Conservation (phyloP, 2,113 vertebrate genomes). For the Verasper variegatus region DNA sequence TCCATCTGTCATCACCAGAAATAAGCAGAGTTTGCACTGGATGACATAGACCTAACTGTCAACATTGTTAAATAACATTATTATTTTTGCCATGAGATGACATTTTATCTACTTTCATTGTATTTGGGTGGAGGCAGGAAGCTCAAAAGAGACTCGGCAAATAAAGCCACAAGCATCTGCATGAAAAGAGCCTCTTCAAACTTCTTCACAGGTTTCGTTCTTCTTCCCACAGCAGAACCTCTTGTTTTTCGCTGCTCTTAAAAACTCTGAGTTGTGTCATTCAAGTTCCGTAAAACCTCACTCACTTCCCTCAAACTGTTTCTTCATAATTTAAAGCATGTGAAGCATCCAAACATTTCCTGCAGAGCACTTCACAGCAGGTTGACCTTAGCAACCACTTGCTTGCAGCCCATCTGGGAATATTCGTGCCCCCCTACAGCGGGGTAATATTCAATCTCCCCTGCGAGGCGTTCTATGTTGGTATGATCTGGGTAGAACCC, state of each 20-base stretch:
- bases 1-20: too few species aligned
- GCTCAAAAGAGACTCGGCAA: background rate
- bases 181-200: background rate
- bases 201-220: slow-evolving; percentile 19
- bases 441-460: slow-evolving; percentile 88
- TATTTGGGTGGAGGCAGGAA: background rate
- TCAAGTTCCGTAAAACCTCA: slow-evolving; percentile 32
- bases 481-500: slow-evolving; percentile 91
- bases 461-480: slow-evolving; percentile 86
- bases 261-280: slow-evolving; percentile 4
- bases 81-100: too few species aligned
- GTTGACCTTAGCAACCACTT: slow-evolving; percentile 92
- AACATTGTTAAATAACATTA: too few species aligned
- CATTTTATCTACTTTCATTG: too few species aligned
- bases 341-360: slow-evolving; percentile 5
- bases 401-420: slow-evolving; percentile 90
- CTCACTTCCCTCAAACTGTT: background rate
- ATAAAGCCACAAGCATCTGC: background rate
- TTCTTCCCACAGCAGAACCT: background rate
- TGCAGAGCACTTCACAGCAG: slow-evolving; percentile 76
- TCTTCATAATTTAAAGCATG: slow-evolving; percentile 42
- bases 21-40: too few species aligned
- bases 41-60: too few species aligned
- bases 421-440: slow-evolving; percentile 81
- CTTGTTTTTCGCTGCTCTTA: background rate